These are phyloP conservation scores for Discoglossus pictus DNA, from an alignment of 2,797 vertebrate species.

Conservation along the genomic window DNA sequence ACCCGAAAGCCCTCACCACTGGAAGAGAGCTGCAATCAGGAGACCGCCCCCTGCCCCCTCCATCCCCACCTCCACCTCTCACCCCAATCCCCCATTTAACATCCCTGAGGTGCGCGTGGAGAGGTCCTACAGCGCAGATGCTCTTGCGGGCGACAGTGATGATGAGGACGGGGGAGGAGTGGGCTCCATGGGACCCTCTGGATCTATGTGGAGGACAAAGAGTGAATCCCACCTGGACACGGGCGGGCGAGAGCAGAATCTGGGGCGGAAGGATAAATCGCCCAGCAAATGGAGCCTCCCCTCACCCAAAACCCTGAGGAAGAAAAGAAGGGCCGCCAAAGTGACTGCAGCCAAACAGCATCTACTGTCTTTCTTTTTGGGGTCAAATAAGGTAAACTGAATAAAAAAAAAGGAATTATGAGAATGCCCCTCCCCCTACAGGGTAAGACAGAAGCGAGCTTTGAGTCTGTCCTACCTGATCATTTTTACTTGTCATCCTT, in stretches of 20 bases:
- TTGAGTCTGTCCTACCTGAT: not conserved
- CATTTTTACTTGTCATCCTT: too few species aligned
- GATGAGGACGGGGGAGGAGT: slow-evolving; percentile 48
- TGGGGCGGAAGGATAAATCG: slow-evolving; percentile 54
- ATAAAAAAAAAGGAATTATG: not conserved
- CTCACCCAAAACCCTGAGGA: slow-evolving; percentile 52
- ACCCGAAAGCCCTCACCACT: slow-evolving; percentile 31
- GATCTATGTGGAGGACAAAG: slow-evolving; percentile 71
- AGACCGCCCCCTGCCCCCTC: not conserved
- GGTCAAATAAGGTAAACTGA: slow-evolving; percentile 50
- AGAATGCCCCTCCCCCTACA: not conserved
- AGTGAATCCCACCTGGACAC: slow-evolving; percentile 77
- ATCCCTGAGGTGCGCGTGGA: slow-evolving; percentile 37
- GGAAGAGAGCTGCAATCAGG: slow-evolving; percentile 8
- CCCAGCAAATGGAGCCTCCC: slow-evolving; percentile 28
- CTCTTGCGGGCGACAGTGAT: not conserved
- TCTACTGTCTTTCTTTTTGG: slow-evolving; percentile 73
- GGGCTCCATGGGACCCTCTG: slow-evolving; percentile 45
- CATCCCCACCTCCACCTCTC: not conserved
- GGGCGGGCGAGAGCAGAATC: slow-evolving; percentile 39
- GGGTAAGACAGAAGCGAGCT: slow-evolving; percentile 3
- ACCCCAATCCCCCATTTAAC: slow-evolving; percentile 7
- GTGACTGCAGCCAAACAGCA: slow-evolving; percentile 74
- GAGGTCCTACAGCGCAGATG: slow-evolving; percentile 20
- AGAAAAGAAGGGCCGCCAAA: slow-evolving; percentile 58